A percentile compares a stretch with the other conserved stretches of the same genome.
Conservation (phyloP, 2,797 vertebrate species). For the Poeciliopsis gracilis region DNA sequence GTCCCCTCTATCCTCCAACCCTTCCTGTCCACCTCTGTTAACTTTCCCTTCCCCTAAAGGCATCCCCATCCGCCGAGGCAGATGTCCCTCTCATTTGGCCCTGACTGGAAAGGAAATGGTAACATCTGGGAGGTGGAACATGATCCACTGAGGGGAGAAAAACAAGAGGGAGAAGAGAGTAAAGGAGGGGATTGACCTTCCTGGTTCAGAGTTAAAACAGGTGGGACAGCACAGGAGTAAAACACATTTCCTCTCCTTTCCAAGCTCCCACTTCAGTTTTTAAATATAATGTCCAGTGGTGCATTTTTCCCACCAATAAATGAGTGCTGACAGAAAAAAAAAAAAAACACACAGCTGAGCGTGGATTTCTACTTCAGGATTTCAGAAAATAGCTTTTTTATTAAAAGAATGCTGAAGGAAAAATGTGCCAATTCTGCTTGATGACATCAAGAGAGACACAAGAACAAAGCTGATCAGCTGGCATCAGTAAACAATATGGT, state of each 20-base stretch:
- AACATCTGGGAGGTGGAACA: conserved; percentile 75
- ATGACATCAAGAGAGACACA: neutral
- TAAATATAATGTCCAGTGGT: neutral
- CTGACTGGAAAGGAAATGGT: conserved; percentile 72
- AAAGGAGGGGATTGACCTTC: conserved; percentile 63
- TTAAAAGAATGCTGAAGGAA: neutral
- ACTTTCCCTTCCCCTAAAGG: conserved; percentile 71
- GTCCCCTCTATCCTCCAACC: conserved; percentile 59
- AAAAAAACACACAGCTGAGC: too few relatives aligned
- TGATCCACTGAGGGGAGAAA: conserved; percentile 50
- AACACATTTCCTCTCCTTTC: neutral
- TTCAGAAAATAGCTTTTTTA: neutral
- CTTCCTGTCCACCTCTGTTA: conserved; percentile 63
- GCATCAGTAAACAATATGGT: neutral
- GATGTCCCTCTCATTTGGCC: conserved; percentile 75
- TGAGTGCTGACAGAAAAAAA: neutral
- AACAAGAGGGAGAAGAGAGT: conserved; percentile 46
- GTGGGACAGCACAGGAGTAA: conserved; percentile 40
- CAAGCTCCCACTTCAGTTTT: neutral
- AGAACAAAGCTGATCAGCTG: neutral
- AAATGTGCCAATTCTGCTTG: neutral
- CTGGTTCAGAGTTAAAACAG: conserved; percentile 66
- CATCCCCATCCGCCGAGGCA: conserved; percentile 63
- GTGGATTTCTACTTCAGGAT: neutral
- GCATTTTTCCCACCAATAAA: neutral